A percentile compares a stretch with the other conserved stretches of the same genome.
Conservation (phyloP, 53 echinoderm and acorn worm species). For the Stichopus horrens region DNA sequence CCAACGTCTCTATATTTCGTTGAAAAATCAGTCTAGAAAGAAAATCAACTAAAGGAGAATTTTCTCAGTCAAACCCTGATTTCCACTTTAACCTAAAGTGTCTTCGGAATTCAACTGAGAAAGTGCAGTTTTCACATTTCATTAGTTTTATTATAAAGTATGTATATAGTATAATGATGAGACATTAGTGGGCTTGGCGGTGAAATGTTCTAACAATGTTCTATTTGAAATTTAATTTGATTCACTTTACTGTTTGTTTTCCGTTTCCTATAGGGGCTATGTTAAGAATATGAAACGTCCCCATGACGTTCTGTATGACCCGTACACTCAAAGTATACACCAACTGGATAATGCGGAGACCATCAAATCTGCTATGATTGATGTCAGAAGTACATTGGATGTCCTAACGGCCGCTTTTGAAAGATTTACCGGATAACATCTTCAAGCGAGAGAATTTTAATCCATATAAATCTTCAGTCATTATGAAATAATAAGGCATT, state of each 20-base stretch:
- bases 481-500: not conserved
- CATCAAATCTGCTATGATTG: conserved; percentile 7
- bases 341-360: conserved; percentile 20
- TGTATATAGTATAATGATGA: too few relatives aligned
- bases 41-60: too few relatives aligned
- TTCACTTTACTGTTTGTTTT: not conserved
- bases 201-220: too few relatives aligned
- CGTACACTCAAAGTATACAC: conserved; percentile 39
- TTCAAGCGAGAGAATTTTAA: not conserved
- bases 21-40: too few relatives aligned
- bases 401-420: conserved; percentile 31
- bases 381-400: conserved; percentile 19
- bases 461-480: not conserved
- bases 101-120: too few relatives aligned
- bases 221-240: too few relatives aligned
- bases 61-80: too few relatives aligned
- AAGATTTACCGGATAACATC: conserved; percentile 6
- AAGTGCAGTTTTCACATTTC: too few relatives aligned
- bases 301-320: conserved; percentile 26
- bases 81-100: too few relatives aligned
- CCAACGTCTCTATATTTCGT: too few relatives aligned
- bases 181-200: too few relatives aligned
- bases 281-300: conserved; percentile 38
- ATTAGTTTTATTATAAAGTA: too few relatives aligned
- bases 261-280: not conserved